phyloP scores from a whole-genome alignment of 2,797 vertebrate species.

The Odontamblyopus rebecca region DNA sequence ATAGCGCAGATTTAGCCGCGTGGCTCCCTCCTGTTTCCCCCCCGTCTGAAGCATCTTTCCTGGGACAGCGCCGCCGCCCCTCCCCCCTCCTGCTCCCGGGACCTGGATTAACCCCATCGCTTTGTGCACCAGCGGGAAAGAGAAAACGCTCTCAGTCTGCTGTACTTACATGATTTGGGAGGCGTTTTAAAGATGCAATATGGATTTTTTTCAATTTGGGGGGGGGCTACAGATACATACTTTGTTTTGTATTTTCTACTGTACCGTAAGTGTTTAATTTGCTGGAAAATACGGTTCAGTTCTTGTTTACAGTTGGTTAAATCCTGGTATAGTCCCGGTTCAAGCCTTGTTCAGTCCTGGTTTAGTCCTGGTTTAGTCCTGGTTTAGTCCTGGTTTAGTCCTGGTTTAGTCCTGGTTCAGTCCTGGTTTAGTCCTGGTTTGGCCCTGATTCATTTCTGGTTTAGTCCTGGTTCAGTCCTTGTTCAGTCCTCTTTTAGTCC shows the following conservation, averaged over 20 bases:
- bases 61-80: constrained; percentile 56
- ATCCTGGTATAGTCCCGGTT: too few species aligned
- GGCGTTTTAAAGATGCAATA: neutral
- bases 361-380: too few species aligned
- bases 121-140: neutral
- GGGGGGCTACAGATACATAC: neutral
- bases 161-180: neutral
- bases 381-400: too few species aligned
- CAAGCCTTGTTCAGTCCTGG: too few species aligned
- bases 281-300: too few species aligned
- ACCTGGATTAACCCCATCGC: constrained; percentile 43
- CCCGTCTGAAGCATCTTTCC: constrained; percentile 67
- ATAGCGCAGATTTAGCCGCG: constrained; percentile 54
- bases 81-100: constrained; percentile 38
- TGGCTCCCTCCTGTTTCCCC: constrained; percentile 37
- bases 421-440: too few species aligned
- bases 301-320: neutral
- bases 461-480: too few species aligned
- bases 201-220: neutral
- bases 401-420: too few species aligned
- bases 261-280: too few species aligned
- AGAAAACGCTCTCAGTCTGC: neutral
- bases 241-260: neutral
- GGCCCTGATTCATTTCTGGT: too few species aligned
- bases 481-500: too few species aligned